These are phyloP conservation scores for Trochalopteron elliotii DNA, from an alignment of 2,113 vertebrate species.

Conservation along the genomic window DNA sequence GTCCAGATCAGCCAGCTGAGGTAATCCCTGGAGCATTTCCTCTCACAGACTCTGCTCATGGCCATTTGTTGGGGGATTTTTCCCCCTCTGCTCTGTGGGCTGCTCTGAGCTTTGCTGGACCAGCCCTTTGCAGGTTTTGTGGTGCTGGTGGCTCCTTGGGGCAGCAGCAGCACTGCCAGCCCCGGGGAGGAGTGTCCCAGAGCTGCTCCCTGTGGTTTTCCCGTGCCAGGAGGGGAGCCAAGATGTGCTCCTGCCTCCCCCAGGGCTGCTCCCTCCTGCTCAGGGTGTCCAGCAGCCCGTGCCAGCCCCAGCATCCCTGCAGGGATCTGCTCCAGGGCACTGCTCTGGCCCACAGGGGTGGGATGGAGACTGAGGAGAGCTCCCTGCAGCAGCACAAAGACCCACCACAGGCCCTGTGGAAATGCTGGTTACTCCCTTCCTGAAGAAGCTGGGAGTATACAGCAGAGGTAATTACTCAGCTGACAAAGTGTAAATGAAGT, in stretches of 20 bases:
- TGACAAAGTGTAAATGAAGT: constrained; percentile 26
- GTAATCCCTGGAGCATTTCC: background rate
- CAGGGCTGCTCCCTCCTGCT: background rate
- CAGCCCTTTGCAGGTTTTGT: background rate
- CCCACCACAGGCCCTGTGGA: background rate
- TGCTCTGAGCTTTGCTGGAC: background rate
- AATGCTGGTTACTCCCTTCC: background rate
- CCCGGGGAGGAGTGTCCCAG: background rate
- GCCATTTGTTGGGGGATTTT: background rate
- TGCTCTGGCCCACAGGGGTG: background rate
- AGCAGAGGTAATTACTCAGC: constrained; percentile 18
- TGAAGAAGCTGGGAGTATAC: background rate
- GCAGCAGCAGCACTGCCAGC: background rate
- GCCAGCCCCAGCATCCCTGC: background rate
- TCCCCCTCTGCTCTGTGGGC: background rate
- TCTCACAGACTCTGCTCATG: background rate
- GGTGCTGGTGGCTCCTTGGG: background rate
- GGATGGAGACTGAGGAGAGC: background rate
- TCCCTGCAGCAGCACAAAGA: background rate
- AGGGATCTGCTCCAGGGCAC: no score
- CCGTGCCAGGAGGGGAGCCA: fast-evolving
- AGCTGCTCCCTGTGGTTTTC: background rate
- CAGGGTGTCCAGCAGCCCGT: background rate
- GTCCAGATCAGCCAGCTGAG: background rate
- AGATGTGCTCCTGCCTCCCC: background rate